Evolutionary conservation across 1,140 invertebrate genomes (phyloP), one percentile per base, ranked within the genome.

Genomic region (roundworm (Caenorhabditis elegans)): DNA sequence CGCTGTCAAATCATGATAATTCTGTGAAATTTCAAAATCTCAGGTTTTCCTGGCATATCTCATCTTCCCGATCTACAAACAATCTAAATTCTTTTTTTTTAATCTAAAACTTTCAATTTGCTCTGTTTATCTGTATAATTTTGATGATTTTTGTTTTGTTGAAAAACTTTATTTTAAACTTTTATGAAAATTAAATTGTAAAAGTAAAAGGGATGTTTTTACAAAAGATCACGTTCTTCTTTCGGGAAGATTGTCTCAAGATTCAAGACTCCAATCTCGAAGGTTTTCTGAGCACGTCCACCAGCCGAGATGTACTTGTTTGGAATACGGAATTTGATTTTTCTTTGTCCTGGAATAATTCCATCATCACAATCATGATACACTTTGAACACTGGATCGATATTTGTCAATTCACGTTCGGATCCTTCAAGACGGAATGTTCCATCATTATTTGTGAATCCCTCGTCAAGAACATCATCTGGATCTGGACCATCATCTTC

Each of bases 361-460:
- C 86, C 87, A 79, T 87, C 87, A 55, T 88, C 86, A 70, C 87
- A 87, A 49, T 87, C 87, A 76, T 87, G 87, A 79, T 88, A 85
- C 3, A 83, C 78, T 49, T 85, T 85, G 83, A 85, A 85, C 28
- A 85, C 53, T 8, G 85, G 85, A 51, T 85, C 85, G 28, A 85
- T 85, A 60, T 85, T 82, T n/a, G 85, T 85, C 53, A 85, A 65
- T 26, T 85, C 85, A 22, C 83, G 70, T 24, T 83, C 82, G 28
- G 76, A 83, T 51, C 82, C 82, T 77, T 83, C 28, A 17, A 85
- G 79, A 36, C 51, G 65, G 78, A 85, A 85, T 17, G 79, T 79
- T 47, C 85, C 85, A 51, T 83, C 46, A 17, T 31, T 51, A 48
- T 85, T 82, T 17, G 85, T 85, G 75, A 65, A 76, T 34, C 80